phyloP scores from a whole-genome alignment of 1,140 invertebrate species.

The Venturia canescens region DNA sequence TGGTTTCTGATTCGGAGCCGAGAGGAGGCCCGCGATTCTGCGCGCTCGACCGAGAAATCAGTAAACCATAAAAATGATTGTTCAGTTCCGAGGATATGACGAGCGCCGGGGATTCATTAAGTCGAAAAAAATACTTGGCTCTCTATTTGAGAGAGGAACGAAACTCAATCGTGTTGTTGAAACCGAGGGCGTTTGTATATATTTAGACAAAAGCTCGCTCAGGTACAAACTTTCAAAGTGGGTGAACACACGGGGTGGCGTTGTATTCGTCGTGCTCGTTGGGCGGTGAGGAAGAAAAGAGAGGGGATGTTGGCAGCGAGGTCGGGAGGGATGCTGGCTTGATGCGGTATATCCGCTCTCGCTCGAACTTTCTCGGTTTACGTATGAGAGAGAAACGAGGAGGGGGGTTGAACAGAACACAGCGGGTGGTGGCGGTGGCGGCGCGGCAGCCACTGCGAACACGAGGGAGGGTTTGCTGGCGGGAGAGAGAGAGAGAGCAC shows the following conservation, averaged over 20 bases:
- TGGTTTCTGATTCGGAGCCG: too few relatives aligned
- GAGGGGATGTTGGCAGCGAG: background rate
- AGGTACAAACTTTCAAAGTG: slow-evolving; percentile 31
- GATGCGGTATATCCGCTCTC: slow-evolving; percentile 36
- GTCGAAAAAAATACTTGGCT: background rate
- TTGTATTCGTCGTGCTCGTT: slow-evolving; percentile 13
- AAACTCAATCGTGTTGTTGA: slow-evolving; percentile 35
- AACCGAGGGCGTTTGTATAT: slow-evolving; percentile 46
- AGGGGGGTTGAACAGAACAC: slow-evolving; percentile 10
- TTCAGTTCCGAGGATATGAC: background rate
- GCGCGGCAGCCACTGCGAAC: slow-evolving; percentile 6
- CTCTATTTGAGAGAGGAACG: slow-evolving; percentile 12
- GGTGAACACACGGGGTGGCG: slow-evolving; percentile 4
- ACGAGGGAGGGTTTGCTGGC: background rate
- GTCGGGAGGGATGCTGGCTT: slow-evolving; percentile 35
- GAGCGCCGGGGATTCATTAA: background rate
- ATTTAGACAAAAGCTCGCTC: slow-evolving; percentile 30
- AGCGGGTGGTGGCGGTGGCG: slow-evolving; percentile 2
- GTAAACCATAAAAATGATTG: background rate
- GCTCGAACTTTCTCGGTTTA: slow-evolving; percentile 8
- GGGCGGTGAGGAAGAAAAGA: slow-evolving; percentile 2
- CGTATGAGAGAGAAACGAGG: background rate
- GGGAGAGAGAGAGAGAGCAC: slow-evolving; percentile 35
- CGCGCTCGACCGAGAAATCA: background rate
- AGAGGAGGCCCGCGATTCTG: background rate